These are phyloP conservation scores for Uropetala carovei DNA, from an alignment of 2,888 invertebrate genomes.

Conservation along the genomic window DNA sequence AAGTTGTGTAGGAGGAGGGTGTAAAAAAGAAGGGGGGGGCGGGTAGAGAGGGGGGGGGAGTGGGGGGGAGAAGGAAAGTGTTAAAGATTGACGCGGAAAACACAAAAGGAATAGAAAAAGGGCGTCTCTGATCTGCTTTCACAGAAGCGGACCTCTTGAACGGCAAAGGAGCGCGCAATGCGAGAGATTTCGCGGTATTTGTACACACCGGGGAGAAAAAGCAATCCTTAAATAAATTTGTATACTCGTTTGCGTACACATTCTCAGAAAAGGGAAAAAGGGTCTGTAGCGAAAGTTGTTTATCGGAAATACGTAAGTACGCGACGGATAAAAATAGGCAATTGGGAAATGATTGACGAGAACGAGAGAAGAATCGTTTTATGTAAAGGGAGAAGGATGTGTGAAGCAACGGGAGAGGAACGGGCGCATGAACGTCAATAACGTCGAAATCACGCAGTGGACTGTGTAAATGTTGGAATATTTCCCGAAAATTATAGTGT, in stretches of 20 bases:
- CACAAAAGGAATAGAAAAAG: conserved; percentile 6
- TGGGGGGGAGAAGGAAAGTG: neutral
- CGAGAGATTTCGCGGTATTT: neutral
- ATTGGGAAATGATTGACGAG: neutral
- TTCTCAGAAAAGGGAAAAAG: too few relatives aligned
- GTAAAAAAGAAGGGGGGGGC: neutral
- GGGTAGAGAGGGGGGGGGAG: too few relatives aligned
- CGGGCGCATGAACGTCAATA: neutral
- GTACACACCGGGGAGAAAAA: neutral
- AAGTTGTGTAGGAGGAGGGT: neutral
- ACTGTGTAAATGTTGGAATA: neutral
- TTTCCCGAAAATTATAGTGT: neutral
- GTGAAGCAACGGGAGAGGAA: neutral
- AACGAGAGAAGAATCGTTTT: neutral
- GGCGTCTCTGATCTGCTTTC: neutral
- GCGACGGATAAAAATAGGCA: neutral
- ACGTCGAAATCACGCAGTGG: neutral
- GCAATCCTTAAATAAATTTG: neutral
- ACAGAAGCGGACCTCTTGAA: too few relatives aligned
- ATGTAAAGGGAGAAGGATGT: neutral
- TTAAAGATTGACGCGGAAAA: conserved; percentile 3
- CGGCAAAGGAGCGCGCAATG: neutral
- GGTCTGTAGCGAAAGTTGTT: neutral
- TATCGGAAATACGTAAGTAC: neutral
- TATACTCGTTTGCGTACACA: too few relatives aligned